A percentile compares a stretch with the other conserved stretches of the same genome.
phyloP scores from a whole-genome alignment of 2,888 invertebrate genomes.

The Exocentrus adspersus region DNA sequence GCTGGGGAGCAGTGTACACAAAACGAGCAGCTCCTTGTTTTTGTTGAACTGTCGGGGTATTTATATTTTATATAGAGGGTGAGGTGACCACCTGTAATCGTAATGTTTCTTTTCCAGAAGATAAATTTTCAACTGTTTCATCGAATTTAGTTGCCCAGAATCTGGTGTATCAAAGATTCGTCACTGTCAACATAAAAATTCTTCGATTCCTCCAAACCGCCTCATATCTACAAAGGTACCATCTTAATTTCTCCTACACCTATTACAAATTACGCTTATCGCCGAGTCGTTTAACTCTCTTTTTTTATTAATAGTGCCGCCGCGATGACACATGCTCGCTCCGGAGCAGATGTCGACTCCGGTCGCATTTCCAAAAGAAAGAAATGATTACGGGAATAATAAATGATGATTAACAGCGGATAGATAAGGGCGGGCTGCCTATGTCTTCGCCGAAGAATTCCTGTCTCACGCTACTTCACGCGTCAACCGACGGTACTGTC shows the following conservation, averaged over 20 bases:
- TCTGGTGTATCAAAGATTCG: neutral
- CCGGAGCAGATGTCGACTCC: constrained; percentile 19
- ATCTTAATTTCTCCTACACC: neutral
- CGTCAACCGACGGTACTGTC: constrained; percentile 44
- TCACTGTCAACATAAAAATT: neutral
- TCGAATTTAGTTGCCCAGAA: no score
- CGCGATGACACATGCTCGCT: constrained; percentile 10
- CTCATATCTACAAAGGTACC: neutral
- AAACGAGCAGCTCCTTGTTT: constrained; percentile 8
- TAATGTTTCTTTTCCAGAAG: no score
- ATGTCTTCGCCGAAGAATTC: constrained; percentile 36
- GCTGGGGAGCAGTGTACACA: neutral
- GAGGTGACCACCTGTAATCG: no score
- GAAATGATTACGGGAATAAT: constrained; percentile 56
- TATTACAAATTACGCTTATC: neutral
- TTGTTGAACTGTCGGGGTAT: neutral
- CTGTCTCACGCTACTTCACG: constrained; percentile 1
- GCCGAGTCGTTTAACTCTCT: neutral
- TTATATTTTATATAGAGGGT: no score
- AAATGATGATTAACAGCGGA: constrained; percentile 58
- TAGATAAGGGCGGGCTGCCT: constrained; percentile 48
- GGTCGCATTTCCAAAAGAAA: constrained; percentile 15
- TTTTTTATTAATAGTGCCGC: neutral
- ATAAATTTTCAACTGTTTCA: no score
- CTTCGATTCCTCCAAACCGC: neutral